phyloP scores from a whole-genome alignment of 2,888 invertebrate species.

The Temnothorax rugatulus region DNA sequence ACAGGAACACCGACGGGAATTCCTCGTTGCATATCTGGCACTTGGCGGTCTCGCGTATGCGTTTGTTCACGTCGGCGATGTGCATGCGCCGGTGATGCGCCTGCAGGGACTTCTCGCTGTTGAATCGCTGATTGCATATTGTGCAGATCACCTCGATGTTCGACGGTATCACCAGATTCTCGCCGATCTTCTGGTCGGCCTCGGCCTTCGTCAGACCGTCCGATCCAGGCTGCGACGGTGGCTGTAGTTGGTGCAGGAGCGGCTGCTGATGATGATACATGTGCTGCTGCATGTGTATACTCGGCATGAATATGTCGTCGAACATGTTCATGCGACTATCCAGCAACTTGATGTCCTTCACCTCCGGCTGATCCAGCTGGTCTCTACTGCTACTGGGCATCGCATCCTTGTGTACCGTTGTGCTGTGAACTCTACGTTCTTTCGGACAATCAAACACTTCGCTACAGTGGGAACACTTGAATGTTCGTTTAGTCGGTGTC shows the following conservation, averaged over 20 bases:
- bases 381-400: conserved; percentile 83
- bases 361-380: conserved; percentile 77
- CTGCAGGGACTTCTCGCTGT: conserved; percentile 82
- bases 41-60: conserved; percentile 84
- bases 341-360: conserved; percentile 84
- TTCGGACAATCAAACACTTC: conserved; percentile 88
- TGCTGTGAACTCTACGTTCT: conserved; percentile 89
- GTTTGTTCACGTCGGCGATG: conserved; percentile 80
- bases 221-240: conserved; percentile 77
- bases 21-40: conserved; percentile 90
- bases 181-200: conserved; percentile 77
- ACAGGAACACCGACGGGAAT: conserved; percentile 90
- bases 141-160: conserved; percentile 81
- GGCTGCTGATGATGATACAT: conserved; percentile 80
- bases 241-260: conserved; percentile 83
- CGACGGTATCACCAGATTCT: conserved; percentile 77
- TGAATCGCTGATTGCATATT: conserved; percentile 83
- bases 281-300: conserved; percentile 79
- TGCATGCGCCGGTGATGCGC: conserved; percentile 84
- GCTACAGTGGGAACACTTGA: conserved; percentile 89
- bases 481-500: conserved; percentile 86
- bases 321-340: conserved; percentile 84
- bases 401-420: conserved; percentile 87
- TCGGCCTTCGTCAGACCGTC: conserved; percentile 78
- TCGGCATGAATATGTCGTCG: conserved; percentile 84